Conservation (phyloP, 1,140 invertebrate species). For the Drosophila funebris region DNA sequence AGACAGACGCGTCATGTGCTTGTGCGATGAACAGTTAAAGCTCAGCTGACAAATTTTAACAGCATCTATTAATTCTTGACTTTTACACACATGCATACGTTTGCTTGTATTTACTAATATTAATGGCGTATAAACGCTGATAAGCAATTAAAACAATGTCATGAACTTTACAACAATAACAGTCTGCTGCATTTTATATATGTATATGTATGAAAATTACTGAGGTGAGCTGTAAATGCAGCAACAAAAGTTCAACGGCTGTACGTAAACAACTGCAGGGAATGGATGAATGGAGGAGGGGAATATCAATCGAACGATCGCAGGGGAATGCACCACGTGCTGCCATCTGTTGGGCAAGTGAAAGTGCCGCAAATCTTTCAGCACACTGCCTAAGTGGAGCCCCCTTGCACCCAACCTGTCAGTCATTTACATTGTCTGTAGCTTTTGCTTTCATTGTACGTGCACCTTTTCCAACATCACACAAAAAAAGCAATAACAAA, state of each 20-base stretch:
- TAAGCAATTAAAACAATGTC: constrained; percentile 49
- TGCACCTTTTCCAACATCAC: constrained; percentile 43
- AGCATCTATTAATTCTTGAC: neutral
- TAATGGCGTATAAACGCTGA: constrained; percentile 29
- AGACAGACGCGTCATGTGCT: constrained; percentile 1
- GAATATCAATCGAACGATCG: neutral
- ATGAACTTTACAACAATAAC: constrained; percentile 58
- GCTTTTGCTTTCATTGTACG: constrained; percentile 51
- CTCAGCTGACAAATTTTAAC: neutral
- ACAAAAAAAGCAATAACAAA: constrained; percentile 14
- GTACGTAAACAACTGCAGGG: constrained; percentile 55
- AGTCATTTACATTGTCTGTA: constrained; percentile 51
- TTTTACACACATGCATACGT: neutral
- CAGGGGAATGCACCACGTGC: constrained; percentile 58
- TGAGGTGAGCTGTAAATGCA: constrained; percentile 54
- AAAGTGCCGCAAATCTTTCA: constrained; percentile 77
- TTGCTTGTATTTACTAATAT: neutral
- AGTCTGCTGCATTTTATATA: constrained; percentile 26
- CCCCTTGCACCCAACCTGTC: constrained; percentile 28
- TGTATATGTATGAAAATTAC: constrained; percentile 30
- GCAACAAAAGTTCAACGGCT: constrained; percentile 67
- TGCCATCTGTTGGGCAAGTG: constrained; percentile 62
- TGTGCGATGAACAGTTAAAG: neutral
- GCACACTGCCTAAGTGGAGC: constrained; percentile 64
- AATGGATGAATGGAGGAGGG: neutral